Conservation (phyloP, 2,797 vertebrate species). For the Hoplostethus mediterraneus region DNA sequence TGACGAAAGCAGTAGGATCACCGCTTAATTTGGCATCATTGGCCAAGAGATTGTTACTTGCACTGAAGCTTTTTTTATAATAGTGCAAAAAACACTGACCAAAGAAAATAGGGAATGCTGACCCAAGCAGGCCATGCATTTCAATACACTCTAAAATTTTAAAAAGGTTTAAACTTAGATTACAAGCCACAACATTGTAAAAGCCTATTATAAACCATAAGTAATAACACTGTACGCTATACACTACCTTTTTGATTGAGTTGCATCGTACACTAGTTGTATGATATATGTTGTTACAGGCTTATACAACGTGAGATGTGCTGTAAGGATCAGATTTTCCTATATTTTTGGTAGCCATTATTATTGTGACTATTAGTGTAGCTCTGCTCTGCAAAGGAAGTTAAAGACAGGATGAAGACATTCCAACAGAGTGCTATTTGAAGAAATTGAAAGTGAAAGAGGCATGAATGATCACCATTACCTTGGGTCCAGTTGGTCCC, state of each 20-base stretch:
- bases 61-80: conserved; percentile 40
- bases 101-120: conserved; percentile 52
- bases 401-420: neutral
- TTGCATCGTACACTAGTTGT: neutral
- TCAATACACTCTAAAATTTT: neutral
- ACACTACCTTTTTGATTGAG: neutral
- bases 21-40: conserved; percentile 51
- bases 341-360: neutral
- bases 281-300: no score
- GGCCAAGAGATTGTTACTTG: conserved; percentile 49
- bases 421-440: neutral
- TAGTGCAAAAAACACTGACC: conserved; percentile 40
- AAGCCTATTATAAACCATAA: neutral
- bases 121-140: conserved; percentile 14
- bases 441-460: conserved; percentile 1
- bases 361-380: neutral
- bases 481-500: conserved; percentile 90
- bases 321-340: neutral
- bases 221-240: neutral
- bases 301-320: neutral
- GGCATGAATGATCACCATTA: conserved; percentile 65
- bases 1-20: conserved; percentile 60
- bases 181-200: neutral
- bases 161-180: conserved; percentile 3
- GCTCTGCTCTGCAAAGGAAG: no score